Base-by-base conservation (phyloP, 2,888 invertebrate genomes). In the Andrena haemorrhoa region DNA sequence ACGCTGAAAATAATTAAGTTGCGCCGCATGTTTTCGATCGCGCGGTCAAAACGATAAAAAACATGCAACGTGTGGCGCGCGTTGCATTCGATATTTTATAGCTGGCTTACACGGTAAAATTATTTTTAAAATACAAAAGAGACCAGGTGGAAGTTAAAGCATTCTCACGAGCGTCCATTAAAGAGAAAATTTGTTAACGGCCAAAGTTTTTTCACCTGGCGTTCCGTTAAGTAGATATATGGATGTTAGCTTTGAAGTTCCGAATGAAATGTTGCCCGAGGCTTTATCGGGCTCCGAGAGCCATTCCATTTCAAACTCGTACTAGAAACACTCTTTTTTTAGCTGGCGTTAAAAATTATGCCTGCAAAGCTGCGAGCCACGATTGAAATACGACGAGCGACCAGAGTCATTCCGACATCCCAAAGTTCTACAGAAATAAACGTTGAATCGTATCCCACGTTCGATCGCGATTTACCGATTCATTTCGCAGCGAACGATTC, bases 21-120 rank as follows among this genome's bases (percentile, higher is more conserved):
- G 79, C 79, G 12, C 70, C 79, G 65, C 64, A 41, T 79, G 79
- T 77, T 79, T 8, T n/a, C 77, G 79, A 77, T 70, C 77, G 79
- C 47, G 26, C 58, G 63, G 12, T 23, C 16, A 26, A 41, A 70
- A 65, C 49, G 77, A 65, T 78, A 71, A 79, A 78, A 79, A 71
- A 71, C 61, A 51, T 20, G 51, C 56, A 41, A 26, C 71, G 26
- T 16, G 77, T 56, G 70, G 56, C 20, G 35, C 29, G n/a, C 10
- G 68, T 64, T 79, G 23, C 49, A 10, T 51, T 77, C 58, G 33
- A 76, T 58, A 60, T 26, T 70, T 70, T 77, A 58, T 56, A 29
- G 56, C n/a, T 12, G 23, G 29, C 29, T 35, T 35, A 12, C 12
- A 12, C 23, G 60, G 16, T 61, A 41, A 33, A 75, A 75, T 61